Evolutionary conservation across 2,888 invertebrate genomes (phyloP), one percentile per base, ranked within the genome.

Genomic region (Hydraecia micacea): DNA sequence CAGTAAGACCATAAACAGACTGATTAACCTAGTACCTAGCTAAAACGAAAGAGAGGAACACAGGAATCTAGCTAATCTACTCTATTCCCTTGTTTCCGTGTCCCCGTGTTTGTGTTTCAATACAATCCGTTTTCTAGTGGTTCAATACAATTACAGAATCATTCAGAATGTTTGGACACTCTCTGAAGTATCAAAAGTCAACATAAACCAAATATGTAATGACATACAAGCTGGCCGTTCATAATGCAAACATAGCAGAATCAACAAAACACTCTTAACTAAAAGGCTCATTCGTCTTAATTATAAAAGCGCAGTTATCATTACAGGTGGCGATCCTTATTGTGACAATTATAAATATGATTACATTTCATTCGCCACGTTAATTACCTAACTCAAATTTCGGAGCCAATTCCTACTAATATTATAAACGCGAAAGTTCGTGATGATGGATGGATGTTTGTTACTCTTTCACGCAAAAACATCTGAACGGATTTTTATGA

Each of bases 261-360:
- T 63, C 5, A 75, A 52, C 49, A 52, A 32, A 52, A 18, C 5
- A 49, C 0, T 15, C 18, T 15, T 36, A 36, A 36, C 9, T 46
- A 6, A 77, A 58, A 39, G 18, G 15, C 18, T n/a, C 11, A 77
- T 58, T 58, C 21, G 4, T 36, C 58, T 77, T 25, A 65, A 77
- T 39, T 25, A 77, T 46, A 18, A 58, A 77, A 42, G 46, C 36
- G 8, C 28, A 63, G 46, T 49, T 58, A 2, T n/a, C 2, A n/a
- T 32, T 52, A 46, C 21, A 55, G 15, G 28, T 58, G 11, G 15
- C 32, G 1, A 58, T 49, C 5, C 42, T 83, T 42, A 52, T 11
- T 25, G 13, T 60, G 77, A 77, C 58, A 77, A 70, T 66, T 83
- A 39, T 13, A 68, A 62, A 81, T 18, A 63, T n/a, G 11, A 78